Evolutionary conservation across 2,888 invertebrate species (phyloP), one percentile per base, ranked within the genome.

Genomic region (Gryllus longicercus): DNA sequence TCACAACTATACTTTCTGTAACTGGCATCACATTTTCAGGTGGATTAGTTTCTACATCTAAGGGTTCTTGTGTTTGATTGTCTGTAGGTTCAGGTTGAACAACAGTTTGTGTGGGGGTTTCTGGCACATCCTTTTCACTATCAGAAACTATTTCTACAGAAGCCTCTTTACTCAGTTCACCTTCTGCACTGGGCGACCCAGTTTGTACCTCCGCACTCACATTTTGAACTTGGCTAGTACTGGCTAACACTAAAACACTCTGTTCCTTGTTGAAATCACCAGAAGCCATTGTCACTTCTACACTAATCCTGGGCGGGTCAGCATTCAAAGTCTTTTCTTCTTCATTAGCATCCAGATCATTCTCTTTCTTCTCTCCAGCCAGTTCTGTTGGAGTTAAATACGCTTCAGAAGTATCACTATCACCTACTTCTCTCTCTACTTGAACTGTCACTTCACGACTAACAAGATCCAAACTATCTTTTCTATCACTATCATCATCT

Each of bases 341-440:
- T 83, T 84, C 84, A 84, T 85, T 83, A 82, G 86, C 85, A 38
- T 83, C 84, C 81, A 80, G 82, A 82, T 85, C 86, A 80, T 83
- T 84, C 81, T 85, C 84, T 79, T 85, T 80, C 84, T 79, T 84
- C 84, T 75, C 81, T 83, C 74, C 79, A 23, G 79, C 79, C 14
- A 76, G 18, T 75, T 82, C 81, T 16, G 79, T 89, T 38, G 93
- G 92, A 78, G 93, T 93, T 82, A 92, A 86, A 85, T 93, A 93
- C 81, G 91, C 88, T 84, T 93, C 93, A 78, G 92, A 92, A 82
- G 91, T 90, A 86, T 93, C 93, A 83, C 92, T 93, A 78, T 92
- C 89, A 82, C 91, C 89, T 74, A 91, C 88, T 86, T 92, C 92
- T 83, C 90, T 89, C 84, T 92, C 89, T 5, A 85, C 89, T 25